Evolutionary conservation across 2,888 invertebrate genomes (phyloP), one percentile per base, ranked within the genome.

Genomic region (Drosophila paranaensis): DNA sequence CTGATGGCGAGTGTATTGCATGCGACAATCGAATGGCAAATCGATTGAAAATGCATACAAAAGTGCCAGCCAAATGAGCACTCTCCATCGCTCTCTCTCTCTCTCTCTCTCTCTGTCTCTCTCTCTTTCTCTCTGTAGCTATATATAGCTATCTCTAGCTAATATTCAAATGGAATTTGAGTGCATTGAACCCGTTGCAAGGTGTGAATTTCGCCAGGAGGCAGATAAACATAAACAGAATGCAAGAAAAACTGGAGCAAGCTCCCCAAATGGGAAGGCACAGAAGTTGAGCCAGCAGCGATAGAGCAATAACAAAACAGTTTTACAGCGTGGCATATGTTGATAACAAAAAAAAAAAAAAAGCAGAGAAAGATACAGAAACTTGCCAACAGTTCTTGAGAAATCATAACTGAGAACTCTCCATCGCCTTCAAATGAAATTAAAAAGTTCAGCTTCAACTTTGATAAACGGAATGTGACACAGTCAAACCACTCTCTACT

Each of bases 91-190:
- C 20, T 20, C 51, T 33, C 40, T 56, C 20, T 20, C 20, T 20
- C 51, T 33, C 40, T 56, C 30, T 5, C 30, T n/a, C 10, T 9
- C 57, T 13, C 62, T 16, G 25, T 27, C 43, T 5, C 27, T 8
- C 30, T 50, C 35, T 35, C 5, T 20, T 11, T 3, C 27, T 30
- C 51, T 33, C 27, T 57, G 14, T 10, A 6, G 20, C 27, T 27
- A 39, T 39, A 40, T 40, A 54, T 40, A 40, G 25, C 40, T 46
- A 9, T 51, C 50, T 55, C 45, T 58, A 63, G 70, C 85, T 76
- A 75, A 82, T 85, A 88, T 81, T 77, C 62, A 74, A 83, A 85
- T 78, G 74, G 63, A 78, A 77, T 80, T 82, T 46, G 55, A 46
- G 86, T 67, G 45, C 86, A 77, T 82, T 88, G 86, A 86, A 88